Evolutionary conservation across 2,888 invertebrate species (phyloP), one percentile per base, ranked within the genome.

Genomic region (Eumerus sabulonum): DNA sequence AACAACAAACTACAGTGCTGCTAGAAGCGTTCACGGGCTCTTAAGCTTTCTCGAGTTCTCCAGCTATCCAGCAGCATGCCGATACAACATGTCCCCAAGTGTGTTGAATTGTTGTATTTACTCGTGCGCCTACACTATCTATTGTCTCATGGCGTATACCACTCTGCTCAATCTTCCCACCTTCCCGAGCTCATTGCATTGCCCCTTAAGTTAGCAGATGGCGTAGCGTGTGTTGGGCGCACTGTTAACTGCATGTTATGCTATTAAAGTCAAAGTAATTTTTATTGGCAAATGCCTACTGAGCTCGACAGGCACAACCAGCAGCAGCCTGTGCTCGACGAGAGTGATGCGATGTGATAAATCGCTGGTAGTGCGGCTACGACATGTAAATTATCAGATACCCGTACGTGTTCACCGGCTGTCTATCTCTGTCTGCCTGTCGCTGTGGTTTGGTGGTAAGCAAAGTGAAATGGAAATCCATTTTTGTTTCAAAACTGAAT

Each of bases 201-300:
- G 1, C 36, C 14, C 50, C 44, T 62, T 42, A 45, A 11, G 12
- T 11, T 40, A 11, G 40, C 67, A 68, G 68, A 62, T 70, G 51
- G 16, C 56, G 51, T 77, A 57, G 77, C 77, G 77, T 77, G 77
- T 77, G 67, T 62, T 72, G 67, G 48, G 77, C 40, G 63, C 77
- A 57, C 77, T 72, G 77, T 77, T 72, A 77, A 77, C 72, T 68
- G 36, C 77, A 72, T 77, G 77, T 77, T 68, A 72, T 57, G 77
- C 77, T 59, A 76, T 76, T 76, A 59, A 76, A 76, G 70, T 59
- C 59, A 38, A 57, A 56, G 77, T 77, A 73, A 77, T 77, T 77
- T 77, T 77, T 73, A 77, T 77, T 53, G 51, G 67, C 72, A 63
- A 77, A 77, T 72, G 72, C 72, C 67, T 63, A 73, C 67, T 68